A percentile compares a stretch with the other conserved stretches of the same genome.
These are phyloP conservation scores for Lepidiolamprologus cunningtoni DNA, from an alignment of 2,113 vertebrate genomes.

Conservation along the genomic window DNA sequence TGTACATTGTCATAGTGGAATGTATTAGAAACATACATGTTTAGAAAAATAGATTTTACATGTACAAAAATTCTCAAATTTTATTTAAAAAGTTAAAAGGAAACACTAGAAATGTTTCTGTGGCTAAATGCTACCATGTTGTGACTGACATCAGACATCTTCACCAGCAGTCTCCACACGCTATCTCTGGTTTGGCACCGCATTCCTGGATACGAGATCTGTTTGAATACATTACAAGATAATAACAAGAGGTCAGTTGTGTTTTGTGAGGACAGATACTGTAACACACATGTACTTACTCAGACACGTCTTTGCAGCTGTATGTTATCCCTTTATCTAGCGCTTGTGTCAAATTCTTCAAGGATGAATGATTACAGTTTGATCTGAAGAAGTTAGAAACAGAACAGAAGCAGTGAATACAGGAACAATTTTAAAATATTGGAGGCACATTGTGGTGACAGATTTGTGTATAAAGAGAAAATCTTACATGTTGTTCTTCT, in stretches of 20 bases:
- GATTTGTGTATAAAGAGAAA: neutral
- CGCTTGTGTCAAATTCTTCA: neutral
- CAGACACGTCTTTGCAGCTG: conserved; percentile 38
- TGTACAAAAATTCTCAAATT: neutral
- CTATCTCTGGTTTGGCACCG: neutral
- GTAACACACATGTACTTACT: conserved; percentile 32
- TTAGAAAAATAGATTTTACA: neutral
- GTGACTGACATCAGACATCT: neutral
- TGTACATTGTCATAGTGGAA: neutral
- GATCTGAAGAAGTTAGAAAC: conserved; percentile 2
- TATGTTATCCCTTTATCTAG: conserved; percentile 35
- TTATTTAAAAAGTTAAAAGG: neutral
- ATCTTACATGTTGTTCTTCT: conserved; percentile 37
- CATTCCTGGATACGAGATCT: conserved; percentile 43
- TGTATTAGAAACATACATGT: neutral
- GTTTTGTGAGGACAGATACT: neutral
- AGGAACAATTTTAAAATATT: neutral
- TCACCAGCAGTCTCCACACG: conserved; percentile 55
- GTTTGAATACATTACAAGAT: neutral
- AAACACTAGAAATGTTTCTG: neutral
- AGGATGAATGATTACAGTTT: neutral
- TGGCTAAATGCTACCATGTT: neutral
- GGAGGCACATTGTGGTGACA: neutral
- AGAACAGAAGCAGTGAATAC: neutral
- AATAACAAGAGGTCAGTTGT: neutral